Percentiles rank a stretch among this genome's conserved stretches.
Evolutionary conservation across 2,113 vertebrate genomes (phyloP).

Genomic region (Alethe diademata): DNA sequence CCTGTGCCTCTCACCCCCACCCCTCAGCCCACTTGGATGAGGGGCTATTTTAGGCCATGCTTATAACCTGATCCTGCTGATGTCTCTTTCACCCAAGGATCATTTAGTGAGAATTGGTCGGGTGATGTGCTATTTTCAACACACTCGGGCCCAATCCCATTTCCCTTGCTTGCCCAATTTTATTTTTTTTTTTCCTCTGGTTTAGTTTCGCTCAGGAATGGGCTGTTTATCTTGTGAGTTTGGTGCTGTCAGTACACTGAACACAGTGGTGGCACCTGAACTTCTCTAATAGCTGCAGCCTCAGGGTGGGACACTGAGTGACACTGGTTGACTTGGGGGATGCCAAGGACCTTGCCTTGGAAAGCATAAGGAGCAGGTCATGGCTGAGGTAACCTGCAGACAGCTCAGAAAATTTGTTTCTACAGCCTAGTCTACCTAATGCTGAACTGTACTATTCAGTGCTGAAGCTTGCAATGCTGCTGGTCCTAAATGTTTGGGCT

Average conservation of each 20-base stretch:
- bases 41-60: not conserved
- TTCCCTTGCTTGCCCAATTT: not conserved
- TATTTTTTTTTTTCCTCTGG: not conserved
- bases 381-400: not conserved
- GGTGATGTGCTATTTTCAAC: not conserved
- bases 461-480: not conserved
- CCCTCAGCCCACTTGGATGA: not conserved
- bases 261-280: fast-evolving
- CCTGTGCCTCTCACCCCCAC: not conserved
- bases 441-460: not conserved
- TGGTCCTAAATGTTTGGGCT: not conserved
- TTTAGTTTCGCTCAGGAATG: not conserved
- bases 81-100: not conserved
- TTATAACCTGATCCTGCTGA: not conserved
- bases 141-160: not conserved
- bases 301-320: not conserved
- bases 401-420: not conserved
- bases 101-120: not conserved
- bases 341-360: not conserved
- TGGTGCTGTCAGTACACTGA: not conserved
- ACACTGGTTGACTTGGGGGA: not conserved
- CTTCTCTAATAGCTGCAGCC: not conserved
- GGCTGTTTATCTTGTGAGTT: not conserved
- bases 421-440: not conserved
- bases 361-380: not conserved